These are phyloP conservation scores for Todus mexicanus DNA, from an alignment of 2,797 vertebrate species.

Conservation along the genomic window DNA sequence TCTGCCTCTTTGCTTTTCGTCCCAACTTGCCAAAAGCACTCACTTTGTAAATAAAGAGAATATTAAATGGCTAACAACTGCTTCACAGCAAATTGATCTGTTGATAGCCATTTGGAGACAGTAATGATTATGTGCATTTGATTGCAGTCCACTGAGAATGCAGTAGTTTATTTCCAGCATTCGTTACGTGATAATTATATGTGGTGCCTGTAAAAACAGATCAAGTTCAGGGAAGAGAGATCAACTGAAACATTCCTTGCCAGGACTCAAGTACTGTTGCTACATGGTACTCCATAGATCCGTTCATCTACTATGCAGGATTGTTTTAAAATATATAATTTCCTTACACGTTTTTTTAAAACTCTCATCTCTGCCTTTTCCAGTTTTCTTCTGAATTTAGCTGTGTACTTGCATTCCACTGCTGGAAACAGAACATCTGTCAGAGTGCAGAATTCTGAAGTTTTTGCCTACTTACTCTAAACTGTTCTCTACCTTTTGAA, in stretches of 20 bases:
- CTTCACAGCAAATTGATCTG: not conserved
- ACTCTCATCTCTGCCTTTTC: not conserved
- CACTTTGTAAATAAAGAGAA: not conserved
- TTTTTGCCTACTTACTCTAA: not conserved
- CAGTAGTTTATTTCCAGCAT: not conserved
- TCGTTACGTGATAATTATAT: not conserved
- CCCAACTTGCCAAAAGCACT: not conserved
- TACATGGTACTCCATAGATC: not conserved
- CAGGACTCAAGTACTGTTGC: not conserved
- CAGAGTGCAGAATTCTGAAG: not conserved
- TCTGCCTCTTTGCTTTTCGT: not conserved
- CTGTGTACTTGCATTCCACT: not conserved
- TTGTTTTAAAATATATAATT: not conserved
- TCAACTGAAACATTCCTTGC: not conserved
- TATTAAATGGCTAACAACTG: slow-evolving; percentile 5
- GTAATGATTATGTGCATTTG: not conserved
- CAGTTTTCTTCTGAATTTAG: not conserved
- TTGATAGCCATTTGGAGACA: not conserved
- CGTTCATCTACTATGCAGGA: not conserved
- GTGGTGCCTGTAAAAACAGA: not conserved
- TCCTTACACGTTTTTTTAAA: not conserved
- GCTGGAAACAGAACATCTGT: not conserved
- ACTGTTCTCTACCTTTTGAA: not conserved
- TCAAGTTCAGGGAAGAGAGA: not conserved
- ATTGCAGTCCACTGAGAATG: not conserved